Base-by-base conservation (phyloP, 2,888 invertebrate genomes). In the Drosophila nigricruria region DNA sequence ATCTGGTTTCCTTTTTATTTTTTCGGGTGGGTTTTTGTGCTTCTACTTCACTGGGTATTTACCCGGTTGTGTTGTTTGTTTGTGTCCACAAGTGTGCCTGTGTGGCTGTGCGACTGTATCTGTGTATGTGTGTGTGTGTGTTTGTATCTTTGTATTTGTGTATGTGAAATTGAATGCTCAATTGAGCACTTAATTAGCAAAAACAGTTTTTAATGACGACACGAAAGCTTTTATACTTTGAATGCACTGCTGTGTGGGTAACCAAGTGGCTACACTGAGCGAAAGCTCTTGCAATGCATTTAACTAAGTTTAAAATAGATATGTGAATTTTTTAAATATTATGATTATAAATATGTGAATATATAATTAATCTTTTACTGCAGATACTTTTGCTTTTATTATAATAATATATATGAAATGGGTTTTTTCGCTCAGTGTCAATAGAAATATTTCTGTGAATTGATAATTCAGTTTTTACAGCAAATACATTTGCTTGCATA, bases 111-210 rank as follows among this genome's bases (percentile, higher is more conserved):
- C 72, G 54, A 73, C 49, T 65, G 45, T 14, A 8, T 69, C 52
- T 70, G 53, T 42, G 57, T 66, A 36, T 40, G 38, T 60, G 52
- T 73, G 49, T 45, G 53, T 47, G 32, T 66, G 57, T 72, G 56
- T 76, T 53, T 77, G 49, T 62, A 60, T 62, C 50, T 66, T 18
- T 60, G 32, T 68, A 23, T 73, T 61, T 74, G 66, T 72, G 63
- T 72, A 61, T 84, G 73, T 84, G 87, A 87, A 89, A 90, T 84
- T 89, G 88, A 90, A 90, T 85, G 90, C 88, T 90, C 88, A 90
- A 89, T 89, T 89, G 90, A 89, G 89, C 89, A 87, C 89, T 90
- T 89, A 89, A 89, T 90, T 88, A 90, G 90, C 90, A 88, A 89
- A 89, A 89, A 86, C 89, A 89, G 90, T 87, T 87, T 90, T 90